These are phyloP conservation scores for Tauraco erythrolophus DNA, from an alignment of 2,113 vertebrate species.

Conservation along the genomic window DNA sequence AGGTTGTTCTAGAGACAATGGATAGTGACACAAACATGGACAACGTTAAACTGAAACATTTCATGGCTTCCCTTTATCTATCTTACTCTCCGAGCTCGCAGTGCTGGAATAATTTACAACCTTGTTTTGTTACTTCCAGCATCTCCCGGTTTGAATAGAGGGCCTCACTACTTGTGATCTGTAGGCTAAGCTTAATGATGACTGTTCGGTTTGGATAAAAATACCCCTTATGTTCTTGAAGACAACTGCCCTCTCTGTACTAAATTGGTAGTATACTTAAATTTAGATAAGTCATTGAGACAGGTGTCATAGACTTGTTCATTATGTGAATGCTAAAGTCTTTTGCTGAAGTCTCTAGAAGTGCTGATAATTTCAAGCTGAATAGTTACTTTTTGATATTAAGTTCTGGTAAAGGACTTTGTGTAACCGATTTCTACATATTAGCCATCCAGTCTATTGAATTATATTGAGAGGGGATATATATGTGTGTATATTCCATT, in stretches of 20 bases:
- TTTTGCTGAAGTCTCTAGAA: not conserved
- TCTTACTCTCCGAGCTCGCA: not conserved
- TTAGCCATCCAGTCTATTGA: not conserved
- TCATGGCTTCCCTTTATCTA: not conserved
- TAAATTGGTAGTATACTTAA: not conserved
- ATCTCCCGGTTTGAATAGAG: not conserved
- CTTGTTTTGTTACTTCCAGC: not conserved
- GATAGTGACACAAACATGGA: not conserved
- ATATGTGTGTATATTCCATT: not conserved
- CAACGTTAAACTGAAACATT: not conserved
- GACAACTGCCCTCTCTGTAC: not conserved
- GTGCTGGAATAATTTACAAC: not conserved
- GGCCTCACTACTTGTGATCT: not conserved
- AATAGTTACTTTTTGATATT: not conserved
- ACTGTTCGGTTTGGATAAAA: not conserved
- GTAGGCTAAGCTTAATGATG: not conserved
- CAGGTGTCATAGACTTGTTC: not conserved
- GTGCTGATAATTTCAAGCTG: not conserved
- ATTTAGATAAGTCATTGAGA: not conserved
- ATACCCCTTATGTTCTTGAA: not conserved
- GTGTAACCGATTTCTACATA: not conserved
- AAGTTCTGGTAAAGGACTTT: not conserved
- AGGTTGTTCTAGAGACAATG: not conserved
- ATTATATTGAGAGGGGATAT: not conserved
- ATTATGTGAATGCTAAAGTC: not conserved